Evolutionary conservation across 2,113 vertebrate species (phyloP).

Genomic region (Orientallactaga bullata): DNA sequence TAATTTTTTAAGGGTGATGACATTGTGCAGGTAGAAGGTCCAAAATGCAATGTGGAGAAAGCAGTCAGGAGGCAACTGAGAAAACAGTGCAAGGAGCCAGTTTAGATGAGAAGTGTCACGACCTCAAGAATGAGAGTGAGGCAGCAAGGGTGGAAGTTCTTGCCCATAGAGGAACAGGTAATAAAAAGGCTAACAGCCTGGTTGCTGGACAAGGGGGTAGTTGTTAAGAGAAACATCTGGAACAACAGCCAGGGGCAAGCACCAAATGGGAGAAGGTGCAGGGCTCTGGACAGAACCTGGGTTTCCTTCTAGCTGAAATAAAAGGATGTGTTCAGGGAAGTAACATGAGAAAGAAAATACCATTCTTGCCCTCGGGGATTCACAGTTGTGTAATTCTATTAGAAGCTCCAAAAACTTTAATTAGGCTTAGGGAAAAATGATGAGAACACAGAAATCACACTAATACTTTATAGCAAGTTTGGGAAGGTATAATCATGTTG

Average conservation of each 20-base stretch:
- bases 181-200: not conserved
- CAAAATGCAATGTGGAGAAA: not conserved
- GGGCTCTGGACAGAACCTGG: not conserved
- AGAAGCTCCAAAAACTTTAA: slow-evolving; percentile 58
- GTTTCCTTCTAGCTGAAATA: not conserved
- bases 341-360: not conserved
- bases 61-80: not conserved
- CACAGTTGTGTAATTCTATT: slow-evolving; percentile 50
- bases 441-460: slow-evolving; percentile 34
- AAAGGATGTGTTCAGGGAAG: not conserved
- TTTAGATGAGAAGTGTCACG: not conserved
- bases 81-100: not conserved
- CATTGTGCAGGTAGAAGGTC: not conserved
- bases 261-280: rapidly evolving
- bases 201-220: not conserved
- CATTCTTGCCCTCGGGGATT: slow-evolving; percentile 19
- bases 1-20: too few species aligned
- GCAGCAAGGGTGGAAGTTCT: not conserved
- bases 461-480: not conserved
- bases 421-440: slow-evolving; percentile 38
- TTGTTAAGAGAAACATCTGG: not conserved
- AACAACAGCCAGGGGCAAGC: not conserved
- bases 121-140: not conserved
- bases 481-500: not conserved
- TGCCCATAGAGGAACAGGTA: not conserved